phyloP scores from a whole-genome alignment of 2,113 vertebrate species.

The Atrichornis clamosus region DNA sequence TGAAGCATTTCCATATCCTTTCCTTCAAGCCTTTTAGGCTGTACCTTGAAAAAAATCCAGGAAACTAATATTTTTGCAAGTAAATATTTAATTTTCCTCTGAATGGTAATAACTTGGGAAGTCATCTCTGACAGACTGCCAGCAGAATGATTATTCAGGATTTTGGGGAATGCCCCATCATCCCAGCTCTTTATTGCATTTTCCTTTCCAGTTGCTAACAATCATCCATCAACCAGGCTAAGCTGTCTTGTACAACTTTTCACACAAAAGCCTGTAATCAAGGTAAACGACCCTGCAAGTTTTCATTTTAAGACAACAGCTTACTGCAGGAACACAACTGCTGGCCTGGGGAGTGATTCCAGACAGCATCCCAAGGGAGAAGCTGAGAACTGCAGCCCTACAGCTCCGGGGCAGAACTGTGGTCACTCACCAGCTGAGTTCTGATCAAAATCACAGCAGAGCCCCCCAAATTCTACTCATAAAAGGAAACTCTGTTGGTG shows the following conservation, averaged over 20 bases:
- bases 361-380: neutral
- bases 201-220: neutral
- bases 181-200: neutral
- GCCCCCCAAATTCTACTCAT: neutral
- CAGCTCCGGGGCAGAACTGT: fast-evolving
- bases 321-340: neutral
- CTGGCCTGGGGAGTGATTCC: fast-evolving
- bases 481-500: neutral
- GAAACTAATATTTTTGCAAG: neutral
- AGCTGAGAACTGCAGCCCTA: neutral
- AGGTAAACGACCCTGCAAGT: neutral
- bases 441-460: neutral
- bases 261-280: neutral
- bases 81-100: neutral
- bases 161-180: neutral
- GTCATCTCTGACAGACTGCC: neutral
- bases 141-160: neutral
- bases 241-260: too few relatives aligned
- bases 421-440: neutral
- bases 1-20: neutral
- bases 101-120: neutral
- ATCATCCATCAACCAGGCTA: neutral
- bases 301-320: neutral
- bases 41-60: neutral
- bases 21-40: neutral